Base-by-base conservation (phyloP, 2,797 vertebrate species). In the Melopsittacus undulatus region DNA sequence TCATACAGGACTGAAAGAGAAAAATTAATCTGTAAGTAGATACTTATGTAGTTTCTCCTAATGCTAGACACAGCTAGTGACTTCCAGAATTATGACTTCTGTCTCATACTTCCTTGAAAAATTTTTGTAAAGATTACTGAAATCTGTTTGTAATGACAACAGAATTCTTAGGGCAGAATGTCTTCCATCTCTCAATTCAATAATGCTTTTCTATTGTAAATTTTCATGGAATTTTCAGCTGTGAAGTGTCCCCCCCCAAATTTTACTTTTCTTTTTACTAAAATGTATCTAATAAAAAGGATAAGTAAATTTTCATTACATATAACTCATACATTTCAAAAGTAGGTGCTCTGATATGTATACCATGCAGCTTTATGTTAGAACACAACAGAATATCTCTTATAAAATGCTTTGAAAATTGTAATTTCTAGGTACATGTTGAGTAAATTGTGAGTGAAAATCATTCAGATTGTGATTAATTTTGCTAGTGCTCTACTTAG, bases 201-300 rank as follows among this genome's bases (percentile, higher is more conserved):
- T 56, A 42, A 45, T 3, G 9, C 0, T 59, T 78, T 64, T 59
- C 13, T 3, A 51, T 27, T 29, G 30, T 4, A 56, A 34, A 48
- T 45, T 56, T 83, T 21, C 2, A 17, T 27, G n/a, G 14, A 0
- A 38, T 89, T 74, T 80, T 45, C 45, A 68, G 1, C 21, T 73
- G 6, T 62, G 7, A 68, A 69, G 2, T 22, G 2, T 43, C 54
- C 1, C 3, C 1, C 3, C 7, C 5, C 2, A 1, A 32, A 9
- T 75, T 32, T 29, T 32, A 24, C 57, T 7, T 78, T 32, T 32
- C 27, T 49, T 63, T 79, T 86, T n/a, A 10, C 1, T 88, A 43
- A 86, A 77, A 42, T 19, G 0, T 56, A 45, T 48, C 12, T 43
- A 27, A 66, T n/a, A 36, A 81, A 66, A 87, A 68, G 4, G 7